Evolutionary conservation across 1,140 invertebrate genomes (phyloP).

Genomic region (Nylanderia fulva): DNA sequence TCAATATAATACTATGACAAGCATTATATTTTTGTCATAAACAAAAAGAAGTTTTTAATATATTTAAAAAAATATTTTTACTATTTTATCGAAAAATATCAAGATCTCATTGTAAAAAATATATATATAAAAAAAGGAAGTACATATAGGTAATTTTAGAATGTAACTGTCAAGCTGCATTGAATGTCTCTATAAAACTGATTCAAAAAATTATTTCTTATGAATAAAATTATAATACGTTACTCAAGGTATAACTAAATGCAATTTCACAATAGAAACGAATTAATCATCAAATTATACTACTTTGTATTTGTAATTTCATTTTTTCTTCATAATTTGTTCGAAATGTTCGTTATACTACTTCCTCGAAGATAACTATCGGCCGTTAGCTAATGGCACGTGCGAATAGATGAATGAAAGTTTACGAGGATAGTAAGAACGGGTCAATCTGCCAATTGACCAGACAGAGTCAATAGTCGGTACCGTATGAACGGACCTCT

Average conservation of each 20-base stretch:
- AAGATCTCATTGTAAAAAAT: background rate
- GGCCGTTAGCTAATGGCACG: conserved; percentile 71
- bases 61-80: background rate
- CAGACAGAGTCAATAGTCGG: conserved; percentile 70
- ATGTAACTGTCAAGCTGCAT: background rate
- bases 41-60: background rate
- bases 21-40: conserved; percentile 8
- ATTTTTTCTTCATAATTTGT: background rate
- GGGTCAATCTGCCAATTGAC: conserved; percentile 83
- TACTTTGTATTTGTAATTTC: background rate
- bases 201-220: background rate
- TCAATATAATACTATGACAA: background rate
- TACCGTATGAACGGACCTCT: conserved; percentile 71
- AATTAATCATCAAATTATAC: background rate
- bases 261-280: background rate
- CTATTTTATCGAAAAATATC: background rate
- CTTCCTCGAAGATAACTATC: background rate
- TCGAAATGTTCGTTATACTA: background rate
- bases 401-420: conserved; percentile 82
- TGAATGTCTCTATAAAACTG: background rate
- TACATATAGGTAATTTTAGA: background rate
- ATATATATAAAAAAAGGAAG: background rate
- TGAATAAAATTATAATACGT: background rate
- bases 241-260: background rate
- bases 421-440: conserved; percentile 82